Percentiles rank a stretch among this genome's conserved stretches.
These are phyloP conservation scores for Pelusios castaneus DNA, from an alignment of 2,113 vertebrate genomes.

Conservation along the genomic window DNA sequence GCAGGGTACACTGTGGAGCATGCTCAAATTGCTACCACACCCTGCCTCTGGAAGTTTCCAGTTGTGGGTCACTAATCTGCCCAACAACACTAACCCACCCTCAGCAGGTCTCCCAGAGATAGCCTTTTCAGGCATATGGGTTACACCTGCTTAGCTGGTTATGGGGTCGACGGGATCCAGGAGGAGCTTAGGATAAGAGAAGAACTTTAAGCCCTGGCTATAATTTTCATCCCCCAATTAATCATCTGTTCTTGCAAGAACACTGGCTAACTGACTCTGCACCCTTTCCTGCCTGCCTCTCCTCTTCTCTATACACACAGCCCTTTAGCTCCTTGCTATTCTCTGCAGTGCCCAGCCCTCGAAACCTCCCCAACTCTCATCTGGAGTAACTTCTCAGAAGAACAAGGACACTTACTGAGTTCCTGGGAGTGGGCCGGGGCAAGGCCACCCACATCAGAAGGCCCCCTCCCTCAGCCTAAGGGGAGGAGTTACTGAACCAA, in stretches of 20 bases:
- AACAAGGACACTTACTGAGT: background rate
- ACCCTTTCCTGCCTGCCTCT: background rate
- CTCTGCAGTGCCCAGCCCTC: background rate
- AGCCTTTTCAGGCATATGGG: too few species aligned
- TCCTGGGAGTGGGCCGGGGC: too few species aligned
- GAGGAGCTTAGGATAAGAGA: accelerated
- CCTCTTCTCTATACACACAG: accelerated
- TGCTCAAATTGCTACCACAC: too few species aligned
- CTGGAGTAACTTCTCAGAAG: background rate
- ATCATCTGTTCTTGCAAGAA: background rate
- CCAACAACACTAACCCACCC: too few species aligned
- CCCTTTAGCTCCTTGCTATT: background rate
- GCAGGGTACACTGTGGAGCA: too few species aligned
- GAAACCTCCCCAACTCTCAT: accelerated
- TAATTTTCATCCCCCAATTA: background rate
- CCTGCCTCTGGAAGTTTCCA: too few species aligned
- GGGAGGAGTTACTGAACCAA: too few species aligned
- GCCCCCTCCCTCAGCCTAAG: too few species aligned
- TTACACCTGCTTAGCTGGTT: background rate
- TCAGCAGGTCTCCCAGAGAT: too few species aligned
- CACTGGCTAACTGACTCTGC: background rate
- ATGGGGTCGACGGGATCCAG: background rate
- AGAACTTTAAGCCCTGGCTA: background rate
- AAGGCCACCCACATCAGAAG: too few species aligned
- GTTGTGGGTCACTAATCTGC: too few species aligned